These are phyloP conservation scores for Myotis yumanensis DNA, from an alignment of 2,113 vertebrate species.

Conservation along the genomic window DNA sequence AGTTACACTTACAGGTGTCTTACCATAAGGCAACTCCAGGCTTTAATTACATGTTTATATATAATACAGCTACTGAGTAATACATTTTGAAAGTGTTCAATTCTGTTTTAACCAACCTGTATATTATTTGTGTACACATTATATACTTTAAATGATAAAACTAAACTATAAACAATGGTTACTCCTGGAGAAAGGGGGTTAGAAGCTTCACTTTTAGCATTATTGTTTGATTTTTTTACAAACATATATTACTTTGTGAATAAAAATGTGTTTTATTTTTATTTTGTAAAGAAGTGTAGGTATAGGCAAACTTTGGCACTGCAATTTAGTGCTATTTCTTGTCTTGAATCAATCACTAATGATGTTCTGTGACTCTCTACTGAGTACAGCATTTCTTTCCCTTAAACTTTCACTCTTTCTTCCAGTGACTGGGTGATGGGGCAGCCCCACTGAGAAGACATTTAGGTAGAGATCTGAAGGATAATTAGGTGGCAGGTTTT, in stretches of 20 bases:
- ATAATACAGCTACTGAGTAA: background rate
- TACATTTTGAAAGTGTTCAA: background rate
- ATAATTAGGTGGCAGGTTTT: background rate
- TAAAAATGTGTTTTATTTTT: conserved; percentile 2
- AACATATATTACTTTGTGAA: background rate
- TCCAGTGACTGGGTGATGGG: background rate
- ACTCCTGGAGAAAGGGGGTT: background rate
- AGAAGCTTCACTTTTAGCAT: conserved; percentile 42
- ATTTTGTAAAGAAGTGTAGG: conserved; percentile 22
- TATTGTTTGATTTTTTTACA: background rate
- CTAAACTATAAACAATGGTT: conserved; percentile 32
- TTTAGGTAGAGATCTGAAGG: background rate
- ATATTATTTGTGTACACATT: conserved; percentile 27
- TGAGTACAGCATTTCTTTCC: background rate
- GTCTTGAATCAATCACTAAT: background rate
- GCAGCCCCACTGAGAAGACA: background rate
- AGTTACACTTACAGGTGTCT: background rate
- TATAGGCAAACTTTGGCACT: background rate
- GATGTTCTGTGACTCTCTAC: background rate
- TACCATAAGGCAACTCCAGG: background rate
- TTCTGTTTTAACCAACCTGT: background rate
- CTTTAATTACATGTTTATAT: conserved; percentile 13
- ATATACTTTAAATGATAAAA: conserved; percentile 46
- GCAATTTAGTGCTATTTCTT: background rate
- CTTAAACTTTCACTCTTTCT: background rate